A percentile compares a stretch with the other conserved stretches of the same genome.
These are phyloP conservation scores for Cyprinodon tularosa DNA, from an alignment of 2,113 vertebrate species.

Conservation along the genomic window DNA sequence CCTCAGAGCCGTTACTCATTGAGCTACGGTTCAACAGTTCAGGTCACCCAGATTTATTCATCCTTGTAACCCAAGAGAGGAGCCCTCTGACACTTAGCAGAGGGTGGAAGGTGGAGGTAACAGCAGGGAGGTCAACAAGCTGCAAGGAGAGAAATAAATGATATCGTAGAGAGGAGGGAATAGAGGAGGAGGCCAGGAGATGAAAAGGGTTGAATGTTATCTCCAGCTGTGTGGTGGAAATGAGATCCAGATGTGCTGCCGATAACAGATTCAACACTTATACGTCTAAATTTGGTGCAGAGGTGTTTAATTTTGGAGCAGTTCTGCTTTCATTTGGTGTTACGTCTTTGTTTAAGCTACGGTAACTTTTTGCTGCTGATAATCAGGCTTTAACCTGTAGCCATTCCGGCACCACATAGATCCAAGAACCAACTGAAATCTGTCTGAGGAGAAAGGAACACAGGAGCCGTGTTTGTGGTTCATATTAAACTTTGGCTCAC, in stretches of 20 bases:
- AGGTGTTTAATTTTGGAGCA: not conserved
- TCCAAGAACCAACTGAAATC: not conserved
- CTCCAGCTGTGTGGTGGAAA: constrained; percentile 6
- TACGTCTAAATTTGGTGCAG: not conserved
- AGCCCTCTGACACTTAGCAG: not conserved
- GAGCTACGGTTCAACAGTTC: constrained; percentile 7
- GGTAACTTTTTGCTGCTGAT: not conserved
- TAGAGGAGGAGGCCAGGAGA: not conserved
- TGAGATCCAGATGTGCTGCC: constrained; percentile 39
- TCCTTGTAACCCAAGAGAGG: not conserved
- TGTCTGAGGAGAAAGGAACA: not conserved
- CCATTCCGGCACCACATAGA: not conserved
- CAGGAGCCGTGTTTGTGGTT: not conserved
- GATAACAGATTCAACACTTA: not conserved
- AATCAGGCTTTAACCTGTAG: not conserved
- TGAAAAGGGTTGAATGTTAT: constrained; percentile 25
- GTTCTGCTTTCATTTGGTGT: not conserved
- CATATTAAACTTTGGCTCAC: not conserved
- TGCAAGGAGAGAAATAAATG: constrained; percentile 6
- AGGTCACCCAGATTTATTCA: constrained; percentile 31
- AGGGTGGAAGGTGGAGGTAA: not conserved
- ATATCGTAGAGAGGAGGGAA: not conserved
- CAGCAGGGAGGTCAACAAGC: not conserved
- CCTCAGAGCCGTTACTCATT: constrained; percentile 17
- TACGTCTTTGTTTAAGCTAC: not conserved